A percentile compares a stretch with the other conserved stretches of the same genome.
Conservation (phyloP, 2,888 invertebrate genomes). For the Glomeris marginata region DNA sequence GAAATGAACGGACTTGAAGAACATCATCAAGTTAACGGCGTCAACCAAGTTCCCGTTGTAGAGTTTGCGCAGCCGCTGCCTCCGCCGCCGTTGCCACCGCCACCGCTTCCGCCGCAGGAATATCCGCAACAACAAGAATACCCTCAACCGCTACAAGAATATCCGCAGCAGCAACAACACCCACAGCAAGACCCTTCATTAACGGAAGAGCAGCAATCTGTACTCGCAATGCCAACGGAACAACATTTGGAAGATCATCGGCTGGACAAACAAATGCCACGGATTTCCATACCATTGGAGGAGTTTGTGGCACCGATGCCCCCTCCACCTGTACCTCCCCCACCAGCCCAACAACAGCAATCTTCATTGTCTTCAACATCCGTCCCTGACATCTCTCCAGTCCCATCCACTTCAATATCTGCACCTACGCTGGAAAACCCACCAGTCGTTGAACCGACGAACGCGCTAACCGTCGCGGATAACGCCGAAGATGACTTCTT, state of each 20-base stretch:
- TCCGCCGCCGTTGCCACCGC: conserved; percentile 9
- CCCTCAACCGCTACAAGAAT: too few relatives aligned
- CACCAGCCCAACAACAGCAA: not conserved
- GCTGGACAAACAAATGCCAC: not conserved
- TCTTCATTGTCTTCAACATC: conserved; percentile 20
- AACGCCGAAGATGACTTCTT: too few relatives aligned
- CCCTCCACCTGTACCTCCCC: not conserved
- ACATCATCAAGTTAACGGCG: too few relatives aligned
- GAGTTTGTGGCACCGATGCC: conserved; percentile 1
- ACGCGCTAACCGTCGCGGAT: too few relatives aligned
- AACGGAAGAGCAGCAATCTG: conserved; percentile 1
- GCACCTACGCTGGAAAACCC: conserved; percentile 18
- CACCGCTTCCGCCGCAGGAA: too few relatives aligned
- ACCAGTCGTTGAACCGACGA: conserved; percentile 9
- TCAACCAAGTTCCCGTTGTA: not conserved
- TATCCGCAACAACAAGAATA: too few relatives aligned
- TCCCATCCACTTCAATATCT: conserved; percentile 16
- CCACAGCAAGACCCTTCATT: too few relatives aligned
- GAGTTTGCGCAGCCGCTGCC: conserved; percentile 1
- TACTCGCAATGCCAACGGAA: not conserved
- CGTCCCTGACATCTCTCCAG: conserved; percentile 20
- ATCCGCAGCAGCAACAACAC: not conserved
- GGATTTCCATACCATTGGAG: not conserved
- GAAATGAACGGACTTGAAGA: too few relatives aligned
- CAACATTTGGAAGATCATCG: too few relatives aligned